These are phyloP conservation scores for Sphaeridia pumilis DNA, from an alignment of 2,888 invertebrate species.

Conservation along the genomic window DNA sequence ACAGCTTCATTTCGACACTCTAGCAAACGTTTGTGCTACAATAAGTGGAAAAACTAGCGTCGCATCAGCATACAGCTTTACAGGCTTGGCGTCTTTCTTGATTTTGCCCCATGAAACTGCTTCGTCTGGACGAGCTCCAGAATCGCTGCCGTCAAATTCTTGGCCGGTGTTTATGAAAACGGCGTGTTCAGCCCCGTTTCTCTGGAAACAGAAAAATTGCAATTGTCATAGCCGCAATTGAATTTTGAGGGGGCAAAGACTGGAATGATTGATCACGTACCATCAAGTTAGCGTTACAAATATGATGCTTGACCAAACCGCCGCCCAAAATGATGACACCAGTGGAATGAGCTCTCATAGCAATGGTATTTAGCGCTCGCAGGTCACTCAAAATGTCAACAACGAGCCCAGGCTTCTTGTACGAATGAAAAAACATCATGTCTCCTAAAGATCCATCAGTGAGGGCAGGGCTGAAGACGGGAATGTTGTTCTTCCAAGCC, in stretches of 20 bases:
- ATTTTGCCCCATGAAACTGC: slow-evolving; percentile 99
- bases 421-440: slow-evolving; percentile 98
- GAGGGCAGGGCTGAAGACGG: slow-evolving; percentile 91
- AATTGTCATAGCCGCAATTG: background rate
- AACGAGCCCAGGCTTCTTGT: slow-evolving; percentile 77
- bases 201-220: slow-evolving; percentile 43
- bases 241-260: background rate
- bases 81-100: slow-evolving; percentile 68
- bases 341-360: slow-evolving; percentile 78
- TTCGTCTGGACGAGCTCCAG: slow-evolving; percentile 95
- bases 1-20: no score
- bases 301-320: slow-evolving; percentile 94
- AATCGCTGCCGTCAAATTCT: slow-evolving; percentile 96
- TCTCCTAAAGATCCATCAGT: slow-evolving; percentile 97
- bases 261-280: slow-evolving; percentile 41
- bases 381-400: slow-evolving; percentile 88
- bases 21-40: slow-evolving; percentile 92
- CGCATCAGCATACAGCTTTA: slow-evolving; percentile 90
- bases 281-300: slow-evolving; percentile 99
- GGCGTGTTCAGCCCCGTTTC: slow-evolving; percentile 94
- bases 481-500: slow-evolving; percentile 93
- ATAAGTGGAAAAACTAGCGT: slow-evolving; percentile 85
- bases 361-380: slow-evolving; percentile 78
- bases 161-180: slow-evolving; percentile 91
- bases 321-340: slow-evolving; percentile 96